Percentiles rank a stretch among this genome's conserved stretches.
phyloP scores from a whole-genome alignment of 2,113 vertebrate genomes.

The Panthera tigris region DNA sequence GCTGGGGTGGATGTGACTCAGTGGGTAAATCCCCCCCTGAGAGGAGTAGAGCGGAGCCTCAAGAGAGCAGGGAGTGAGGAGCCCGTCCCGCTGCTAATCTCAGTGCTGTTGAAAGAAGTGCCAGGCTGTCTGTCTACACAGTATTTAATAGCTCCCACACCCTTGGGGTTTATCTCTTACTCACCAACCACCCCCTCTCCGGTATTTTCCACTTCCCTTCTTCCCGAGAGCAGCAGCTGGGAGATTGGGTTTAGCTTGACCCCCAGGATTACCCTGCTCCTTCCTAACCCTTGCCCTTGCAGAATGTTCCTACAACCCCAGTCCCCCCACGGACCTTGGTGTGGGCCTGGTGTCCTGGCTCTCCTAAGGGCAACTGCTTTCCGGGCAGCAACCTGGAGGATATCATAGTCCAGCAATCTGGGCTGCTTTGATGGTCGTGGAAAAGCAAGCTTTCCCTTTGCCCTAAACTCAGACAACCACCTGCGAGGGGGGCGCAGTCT shows the following conservation, averaged over 20 bases:
- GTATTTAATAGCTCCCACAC: not conserved
- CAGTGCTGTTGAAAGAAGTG: not conserved
- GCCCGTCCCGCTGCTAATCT: not conserved
- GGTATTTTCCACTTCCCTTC: not conserved
- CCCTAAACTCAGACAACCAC: not conserved
- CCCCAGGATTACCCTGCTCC: too few species aligned
- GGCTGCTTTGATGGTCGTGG: not conserved
- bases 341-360: not conserved
- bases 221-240: not conserved
- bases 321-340: not conserved
- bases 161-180: not conserved
- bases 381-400: not conserved
- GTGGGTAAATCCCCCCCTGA: not conserved
- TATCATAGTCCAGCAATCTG: not conserved
- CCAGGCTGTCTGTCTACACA: not conserved
- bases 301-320: not conserved
- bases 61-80: not conserved
- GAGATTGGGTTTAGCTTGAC: not conserved
- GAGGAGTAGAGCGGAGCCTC: not conserved
- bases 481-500: not conserved
- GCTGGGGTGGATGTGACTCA: fast-evolving
- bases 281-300: not conserved
- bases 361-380: not conserved
- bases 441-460: not conserved
- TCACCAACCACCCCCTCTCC: not conserved